A percentile compares a stretch with the other conserved stretches of the same genome.
Evolutionary conservation across 2,113 vertebrate species (phyloP).

Genomic region (Sula dactylatra): DNA sequence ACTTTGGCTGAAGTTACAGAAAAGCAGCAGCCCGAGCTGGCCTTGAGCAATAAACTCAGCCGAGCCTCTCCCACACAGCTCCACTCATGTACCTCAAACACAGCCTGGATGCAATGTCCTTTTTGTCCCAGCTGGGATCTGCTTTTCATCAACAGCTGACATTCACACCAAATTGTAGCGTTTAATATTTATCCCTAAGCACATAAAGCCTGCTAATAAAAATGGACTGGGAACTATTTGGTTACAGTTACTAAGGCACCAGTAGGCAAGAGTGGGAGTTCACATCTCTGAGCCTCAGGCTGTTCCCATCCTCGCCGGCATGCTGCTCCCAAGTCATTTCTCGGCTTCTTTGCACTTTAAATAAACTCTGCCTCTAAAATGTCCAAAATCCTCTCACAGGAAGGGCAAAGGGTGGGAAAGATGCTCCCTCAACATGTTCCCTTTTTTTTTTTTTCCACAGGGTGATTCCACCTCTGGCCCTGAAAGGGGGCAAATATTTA

Average conservation of each 20-base stretch:
- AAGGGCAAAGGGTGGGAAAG: not conserved
- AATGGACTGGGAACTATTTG: not conserved
- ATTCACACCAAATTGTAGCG: not conserved
- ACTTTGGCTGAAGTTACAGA: not conserved
- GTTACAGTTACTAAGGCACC: not conserved
- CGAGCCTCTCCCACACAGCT: constrained; percentile 4
- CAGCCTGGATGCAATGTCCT: constrained; percentile 27
- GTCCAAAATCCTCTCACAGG: not conserved
- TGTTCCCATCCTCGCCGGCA: not conserved
- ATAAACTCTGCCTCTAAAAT: not conserved
- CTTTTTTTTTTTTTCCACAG: not conserved
- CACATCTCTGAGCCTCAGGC: not conserved
- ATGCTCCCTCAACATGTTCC: not conserved
- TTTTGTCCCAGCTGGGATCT: constrained; percentile 23
- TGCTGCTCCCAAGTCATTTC: not conserved
- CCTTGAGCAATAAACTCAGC: not conserved
- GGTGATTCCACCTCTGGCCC: not conserved
- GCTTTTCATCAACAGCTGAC: constrained; percentile 31
- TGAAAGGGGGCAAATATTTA: not conserved
- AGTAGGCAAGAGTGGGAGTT: not conserved
- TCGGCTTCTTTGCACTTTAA: not conserved
- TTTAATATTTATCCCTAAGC: constrained; percentile 1
- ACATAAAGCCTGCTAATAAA: constrained; percentile 9
- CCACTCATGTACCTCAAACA: not conserved
- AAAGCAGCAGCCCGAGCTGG: not conserved